Base-by-base conservation (phyloP, 1,140 invertebrate genomes). In the Pseudomyrmex flavicornis region DNA sequence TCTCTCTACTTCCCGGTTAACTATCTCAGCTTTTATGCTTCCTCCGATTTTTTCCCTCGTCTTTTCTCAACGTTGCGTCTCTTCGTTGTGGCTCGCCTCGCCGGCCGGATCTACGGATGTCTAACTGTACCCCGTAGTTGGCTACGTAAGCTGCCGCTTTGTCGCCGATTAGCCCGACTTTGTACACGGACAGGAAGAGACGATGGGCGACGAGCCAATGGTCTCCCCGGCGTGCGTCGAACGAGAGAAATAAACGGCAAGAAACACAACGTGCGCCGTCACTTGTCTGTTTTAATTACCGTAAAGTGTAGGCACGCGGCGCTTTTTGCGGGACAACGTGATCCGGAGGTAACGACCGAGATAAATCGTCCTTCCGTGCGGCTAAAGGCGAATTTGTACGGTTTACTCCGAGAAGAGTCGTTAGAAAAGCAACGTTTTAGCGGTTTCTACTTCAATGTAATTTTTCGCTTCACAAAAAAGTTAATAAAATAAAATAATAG, bases 121-220 rank as follows among this genome's bases (percentile, higher is more conserved):
- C 69, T 87, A 85, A 87, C 85, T 87, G 85, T 87, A 85, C 22
- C 63, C 83, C 85, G 50, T 87, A 85, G 83, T 87, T 85, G 85
- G 85, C 83, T 17, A 35, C 35, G 35, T 35, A 65, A 76, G 85
- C 50, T 82, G 75, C 74, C 22, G 83, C 69, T 85, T 85, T 82
- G 85, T 86, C 74, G 83, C 52, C 63, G 85, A 86, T 86, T 86
- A 86, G 76, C 48, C 35, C 82, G 74, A 48, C 62, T 44, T 20
- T 20, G 63, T 75, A 48, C 65, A 35, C 48, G 35, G 63, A 70
- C 70, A 63, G 80, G 65, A 73, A 82, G 79, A 74, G 54, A 17
- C 58, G 82, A 52, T 15, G 65, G 62, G n/a, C 73, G 52, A 69
- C 59, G 20, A 63, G 46, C 56, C 48, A 66, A 50, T 59, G 65